Base-by-base conservation (phyloP, 2,113 vertebrate genomes). In the Neofelis nebulosa region DNA sequence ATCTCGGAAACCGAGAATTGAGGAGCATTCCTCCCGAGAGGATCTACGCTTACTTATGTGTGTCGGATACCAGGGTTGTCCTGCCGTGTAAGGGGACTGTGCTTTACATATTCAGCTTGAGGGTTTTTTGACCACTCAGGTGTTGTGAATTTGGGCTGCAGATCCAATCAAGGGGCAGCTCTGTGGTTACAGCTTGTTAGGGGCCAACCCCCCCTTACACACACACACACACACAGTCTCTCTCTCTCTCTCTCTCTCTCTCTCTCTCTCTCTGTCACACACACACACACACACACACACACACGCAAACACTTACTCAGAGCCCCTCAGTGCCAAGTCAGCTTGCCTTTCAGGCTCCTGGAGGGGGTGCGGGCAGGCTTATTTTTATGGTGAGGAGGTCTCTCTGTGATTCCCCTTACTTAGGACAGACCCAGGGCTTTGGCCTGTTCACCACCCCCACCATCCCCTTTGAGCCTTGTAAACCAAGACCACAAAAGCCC, bases 141-240 rank as follows among this genome's bases (percentile, higher is more conserved):
- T 65, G 23, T 15, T 63, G 25, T 80, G 55, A 78, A 15, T 81
- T 91, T 45, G n/a, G 71, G 41, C 66, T 81, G 29, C 15, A 63
- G 9, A 31, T 86, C 31, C n/a, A 48, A 5, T n/a, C 23, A 5
- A 38, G 12, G 36, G 12, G 36, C 36, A 38, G 23, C n/a, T 74
- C 61, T 73, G 33, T 18, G 48, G 57, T 41, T n/a, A 33, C 33
- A 18, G 1, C 23, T 71, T 65, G 25, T n/a, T 65, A 10, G 12
- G 36, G 15, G 25, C 25, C 74, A 3, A 0, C 5, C 1, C 13
- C 4, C 4, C 65, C 2, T 0, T 48, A 16, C 45, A 41, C n/a
- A 55, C 3, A 55, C 31, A 14, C 13, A 33, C 13, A 33, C 25
- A 9, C 12, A 33, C 2, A 41, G 41, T 41, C 41, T 5, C 41